Percentiles rank a stretch among this genome's conserved stretches.
Conservation (phyloP, 2,113 vertebrate species). For the Lycocorax pyrrhopterus region DNA sequence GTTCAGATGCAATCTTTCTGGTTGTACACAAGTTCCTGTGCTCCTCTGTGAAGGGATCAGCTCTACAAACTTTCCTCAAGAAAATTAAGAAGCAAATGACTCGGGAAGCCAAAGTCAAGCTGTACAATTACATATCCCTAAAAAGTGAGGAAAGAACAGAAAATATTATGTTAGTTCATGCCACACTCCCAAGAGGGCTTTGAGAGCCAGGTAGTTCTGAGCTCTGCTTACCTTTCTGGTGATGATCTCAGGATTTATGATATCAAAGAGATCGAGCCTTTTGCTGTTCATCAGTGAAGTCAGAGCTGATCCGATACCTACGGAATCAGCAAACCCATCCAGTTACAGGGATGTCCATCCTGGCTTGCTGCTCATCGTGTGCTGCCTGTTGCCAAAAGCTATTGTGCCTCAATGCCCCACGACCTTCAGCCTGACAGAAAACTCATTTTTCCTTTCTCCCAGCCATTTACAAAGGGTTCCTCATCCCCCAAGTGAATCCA, state of each 20-base stretch:
- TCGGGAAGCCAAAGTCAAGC: constrained; percentile 84
- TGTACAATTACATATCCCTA: constrained; percentile 80
- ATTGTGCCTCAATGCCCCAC: fast-evolving
- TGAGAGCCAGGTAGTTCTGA: background rate
- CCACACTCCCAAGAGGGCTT: background rate
- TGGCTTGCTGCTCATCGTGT: background rate
- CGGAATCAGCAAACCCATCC: background rate
- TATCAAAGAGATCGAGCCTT: constrained; percentile 75
- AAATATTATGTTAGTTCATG: background rate
- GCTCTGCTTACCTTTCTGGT: constrained; percentile 63
- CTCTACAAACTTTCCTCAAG: constrained; percentile 71
- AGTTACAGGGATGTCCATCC: background rate
- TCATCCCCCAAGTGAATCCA: background rate
- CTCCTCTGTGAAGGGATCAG: background rate
- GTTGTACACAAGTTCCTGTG: background rate
- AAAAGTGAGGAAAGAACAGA: background rate
- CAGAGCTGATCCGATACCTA: constrained; percentile 73
- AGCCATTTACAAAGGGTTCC: background rate
- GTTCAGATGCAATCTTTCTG: background rate
- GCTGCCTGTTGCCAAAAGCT: background rate
- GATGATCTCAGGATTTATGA: constrained; percentile 77
- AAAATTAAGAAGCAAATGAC: constrained; percentile 81
- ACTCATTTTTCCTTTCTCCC: background rate
- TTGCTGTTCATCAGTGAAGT: constrained; percentile 80
- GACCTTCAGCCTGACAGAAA: background rate